Conservation (phyloP, 2,113 vertebrate genomes). For the Mirza zaza region DNA sequence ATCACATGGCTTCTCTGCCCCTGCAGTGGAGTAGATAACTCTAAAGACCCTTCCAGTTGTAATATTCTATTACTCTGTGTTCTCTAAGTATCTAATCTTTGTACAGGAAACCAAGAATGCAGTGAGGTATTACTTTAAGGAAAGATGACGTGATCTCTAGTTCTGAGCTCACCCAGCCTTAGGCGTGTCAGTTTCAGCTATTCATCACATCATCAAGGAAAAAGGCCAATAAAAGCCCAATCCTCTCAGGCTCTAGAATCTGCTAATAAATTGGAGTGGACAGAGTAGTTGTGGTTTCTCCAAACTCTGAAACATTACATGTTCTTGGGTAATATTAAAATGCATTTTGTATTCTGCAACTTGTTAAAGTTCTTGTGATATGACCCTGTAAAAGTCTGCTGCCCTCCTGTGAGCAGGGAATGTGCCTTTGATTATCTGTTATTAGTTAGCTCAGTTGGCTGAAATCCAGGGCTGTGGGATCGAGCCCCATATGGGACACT, state of each 20-base stretch:
- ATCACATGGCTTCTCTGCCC: background rate
- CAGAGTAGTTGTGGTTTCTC: conserved; percentile 64
- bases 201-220: conserved; percentile 66
- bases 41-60: background rate
- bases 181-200: conserved; percentile 47
- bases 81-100: background rate
- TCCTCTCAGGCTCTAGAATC: conserved; percentile 46
- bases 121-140: conserved; percentile 57
- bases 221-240: conserved; percentile 53
- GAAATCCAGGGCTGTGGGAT: conserved; percentile 56
- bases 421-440: conserved; percentile 60
- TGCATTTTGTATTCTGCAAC: conserved; percentile 57
- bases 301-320: conserved; percentile 55
- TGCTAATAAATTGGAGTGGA: conserved; percentile 58
- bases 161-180: background rate
- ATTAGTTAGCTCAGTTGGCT: conserved; percentile 62
- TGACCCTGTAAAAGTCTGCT: conserved; percentile 52
- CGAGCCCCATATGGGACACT: background rate
- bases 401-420: conserved; percentile 29
- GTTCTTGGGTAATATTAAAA: conserved; percentile 63
- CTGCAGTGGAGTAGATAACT: background rate
- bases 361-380: conserved; percentile 68
- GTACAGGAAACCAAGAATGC: background rate
- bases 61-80: background rate
- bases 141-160: conserved; percentile 57